phyloP scores from a whole-genome alignment of 2,113 vertebrate genomes.

The Antigone vipio region DNA sequence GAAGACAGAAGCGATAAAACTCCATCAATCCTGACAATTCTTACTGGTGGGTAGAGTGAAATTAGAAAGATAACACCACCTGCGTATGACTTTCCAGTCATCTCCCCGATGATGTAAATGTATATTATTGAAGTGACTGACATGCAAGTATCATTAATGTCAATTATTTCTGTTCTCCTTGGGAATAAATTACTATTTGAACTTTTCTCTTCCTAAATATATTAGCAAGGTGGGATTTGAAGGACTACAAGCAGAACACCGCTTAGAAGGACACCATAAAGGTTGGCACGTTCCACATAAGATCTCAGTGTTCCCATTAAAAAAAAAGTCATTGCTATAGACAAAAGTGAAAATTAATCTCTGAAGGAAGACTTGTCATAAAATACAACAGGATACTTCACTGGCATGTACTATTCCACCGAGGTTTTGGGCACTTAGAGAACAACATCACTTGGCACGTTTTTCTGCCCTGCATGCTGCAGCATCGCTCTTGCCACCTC shows the following conservation, averaged over 20 bases:
- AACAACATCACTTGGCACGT: fast-evolving
- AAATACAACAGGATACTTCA: neutral
- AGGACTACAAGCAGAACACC: neutral
- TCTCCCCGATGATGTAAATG: conserved; percentile 30
- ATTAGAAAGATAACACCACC: conserved; percentile 51
- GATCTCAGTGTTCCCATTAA: neutral
- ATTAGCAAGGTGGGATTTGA: neutral
- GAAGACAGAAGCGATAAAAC: conserved; percentile 46
- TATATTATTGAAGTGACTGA: conserved; percentile 1
- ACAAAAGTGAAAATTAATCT: neutral
- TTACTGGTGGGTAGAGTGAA: conserved; percentile 23
- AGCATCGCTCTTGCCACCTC: neutral
- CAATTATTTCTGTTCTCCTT: conserved; percentile 18
- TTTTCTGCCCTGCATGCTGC: neutral
- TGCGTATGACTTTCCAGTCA: conserved; percentile 3
- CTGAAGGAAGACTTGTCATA: neutral
- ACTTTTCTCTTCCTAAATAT: neutral
- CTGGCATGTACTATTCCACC: too few species aligned
- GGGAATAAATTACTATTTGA: neutral
- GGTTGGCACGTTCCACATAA: neutral
- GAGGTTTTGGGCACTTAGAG: too few species aligned
- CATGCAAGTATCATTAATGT: conserved; percentile 3
- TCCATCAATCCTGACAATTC: conserved; percentile 52
- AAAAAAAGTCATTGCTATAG: neutral
- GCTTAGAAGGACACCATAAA: neutral